A percentile compares a stretch with the other conserved stretches of the same genome.
Evolutionary conservation across 2,888 invertebrate species (phyloP).

Genomic region (Drosophila anceps): DNA sequence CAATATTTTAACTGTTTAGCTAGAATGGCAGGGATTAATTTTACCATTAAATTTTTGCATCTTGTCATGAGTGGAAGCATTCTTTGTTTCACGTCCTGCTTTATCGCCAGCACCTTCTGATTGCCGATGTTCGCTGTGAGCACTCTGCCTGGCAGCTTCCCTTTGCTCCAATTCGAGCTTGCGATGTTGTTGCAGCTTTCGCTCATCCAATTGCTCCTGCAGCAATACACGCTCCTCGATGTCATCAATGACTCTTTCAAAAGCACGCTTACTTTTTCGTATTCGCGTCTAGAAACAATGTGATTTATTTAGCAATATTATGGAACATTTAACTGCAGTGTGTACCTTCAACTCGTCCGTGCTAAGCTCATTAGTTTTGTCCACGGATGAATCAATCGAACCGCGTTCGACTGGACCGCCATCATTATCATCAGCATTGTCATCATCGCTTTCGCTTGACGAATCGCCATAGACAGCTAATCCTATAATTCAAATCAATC

Average conservation of each 20-base stretch:
- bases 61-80: slow-evolving; percentile 74
- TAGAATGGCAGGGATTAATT: not conserved
- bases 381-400: slow-evolving; percentile 85
- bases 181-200: slow-evolving; percentile 73
- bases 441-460: slow-evolving; percentile 88
- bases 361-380: slow-evolving; percentile 50
- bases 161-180: slow-evolving; percentile 60
- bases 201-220: slow-evolving; percentile 87
- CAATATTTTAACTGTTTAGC: not conserved
- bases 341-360: slow-evolving; percentile 91
- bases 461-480: slow-evolving; percentile 92
- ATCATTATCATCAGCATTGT: slow-evolving; percentile 56
- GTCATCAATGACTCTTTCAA: slow-evolving; percentile 91
- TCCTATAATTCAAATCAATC: slow-evolving; percentile 87
- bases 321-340: not conserved
- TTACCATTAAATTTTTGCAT: slow-evolving; percentile 83
- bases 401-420: slow-evolving; percentile 73
- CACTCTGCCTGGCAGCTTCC: slow-evolving; percentile 24
- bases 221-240: slow-evolving; percentile 90
- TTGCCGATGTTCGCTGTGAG: slow-evolving; percentile 21
- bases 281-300: slow-evolving; percentile 86
- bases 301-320: not conserved
- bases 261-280: slow-evolving; percentile 88
- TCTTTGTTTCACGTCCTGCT: slow-evolving; percentile 74
- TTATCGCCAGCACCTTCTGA: slow-evolving; percentile 59